A percentile compares a stretch with the other conserved stretches of the same genome.
Conservation (phyloP, 2,797 vertebrate genomes). For the Thunnus albacares region DNA sequence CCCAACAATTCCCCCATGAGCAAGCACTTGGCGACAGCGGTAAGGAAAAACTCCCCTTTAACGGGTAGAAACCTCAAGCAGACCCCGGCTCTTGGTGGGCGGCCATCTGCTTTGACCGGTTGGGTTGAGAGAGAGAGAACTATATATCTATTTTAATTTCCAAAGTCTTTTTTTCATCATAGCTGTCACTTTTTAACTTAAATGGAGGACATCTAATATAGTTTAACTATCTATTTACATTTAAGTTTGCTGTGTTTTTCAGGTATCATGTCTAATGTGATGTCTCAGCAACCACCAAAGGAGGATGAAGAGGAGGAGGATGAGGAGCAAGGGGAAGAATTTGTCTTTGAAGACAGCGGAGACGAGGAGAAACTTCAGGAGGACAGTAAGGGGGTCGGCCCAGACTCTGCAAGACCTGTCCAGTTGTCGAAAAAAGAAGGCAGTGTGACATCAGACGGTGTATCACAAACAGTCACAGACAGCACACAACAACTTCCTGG, state of each 20-base stretch:
- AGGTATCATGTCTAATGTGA: conserved; percentile 74
- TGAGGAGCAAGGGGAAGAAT: conserved; percentile 80
- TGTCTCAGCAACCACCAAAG: conserved; percentile 66
- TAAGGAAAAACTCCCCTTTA: too few relatives aligned
- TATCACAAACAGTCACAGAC: conserved; percentile 16
- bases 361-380: conserved; percentile 68
- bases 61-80: too few relatives aligned
- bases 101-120: too few relatives aligned
- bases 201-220: not conserved
- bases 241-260: not conserved
- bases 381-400: conserved; percentile 18
- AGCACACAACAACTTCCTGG: not conserved
- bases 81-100: too few relatives aligned
- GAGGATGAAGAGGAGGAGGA: conserved; percentile 77
- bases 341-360: conserved; percentile 76
- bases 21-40: too few relatives aligned
- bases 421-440: conserved; percentile 31
- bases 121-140: too few relatives aligned
- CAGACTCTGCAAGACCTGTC: conserved; percentile 15
- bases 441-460: conserved; percentile 17
- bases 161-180: not conserved
- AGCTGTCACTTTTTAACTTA: not conserved
- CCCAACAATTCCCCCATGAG: too few relatives aligned
- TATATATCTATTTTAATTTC: not conserved
- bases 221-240: not conserved